phyloP scores from a whole-genome alignment of 2,113 vertebrate genomes.

The Picathartes gymnocephalus region DNA sequence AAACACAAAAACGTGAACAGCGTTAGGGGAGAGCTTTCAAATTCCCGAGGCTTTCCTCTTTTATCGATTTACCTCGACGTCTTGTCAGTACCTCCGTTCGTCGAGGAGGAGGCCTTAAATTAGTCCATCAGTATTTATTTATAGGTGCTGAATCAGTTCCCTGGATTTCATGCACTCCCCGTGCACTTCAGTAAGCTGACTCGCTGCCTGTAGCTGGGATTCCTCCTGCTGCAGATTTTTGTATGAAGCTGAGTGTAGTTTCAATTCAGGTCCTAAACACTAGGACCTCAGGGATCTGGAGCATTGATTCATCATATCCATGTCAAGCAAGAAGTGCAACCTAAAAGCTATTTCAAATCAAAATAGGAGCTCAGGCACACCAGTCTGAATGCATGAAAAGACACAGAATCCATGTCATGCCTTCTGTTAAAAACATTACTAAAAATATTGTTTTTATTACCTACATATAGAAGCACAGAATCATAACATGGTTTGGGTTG shows the following conservation, averaged over 20 bases:
- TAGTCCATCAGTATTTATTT: background rate
- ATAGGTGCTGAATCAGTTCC: background rate
- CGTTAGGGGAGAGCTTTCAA: background rate
- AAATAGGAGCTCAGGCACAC: background rate
- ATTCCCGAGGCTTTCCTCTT: background rate
- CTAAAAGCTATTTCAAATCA: background rate
- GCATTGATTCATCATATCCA: fast-evolving
- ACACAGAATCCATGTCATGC: background rate
- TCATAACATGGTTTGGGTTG: background rate
- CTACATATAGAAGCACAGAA: background rate
- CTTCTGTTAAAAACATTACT: background rate
- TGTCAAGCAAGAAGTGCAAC: background rate
- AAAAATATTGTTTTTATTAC: background rate
- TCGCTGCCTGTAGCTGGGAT: background rate
- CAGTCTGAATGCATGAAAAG: background rate
- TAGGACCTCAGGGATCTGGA: background rate
- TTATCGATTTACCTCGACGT: background rate
- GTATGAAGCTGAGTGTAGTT: background rate
- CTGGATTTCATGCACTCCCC: background rate
- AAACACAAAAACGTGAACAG: fast-evolving
- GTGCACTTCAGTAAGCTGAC: background rate
- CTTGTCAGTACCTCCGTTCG: background rate
- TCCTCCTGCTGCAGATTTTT: background rate
- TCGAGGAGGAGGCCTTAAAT: background rate
- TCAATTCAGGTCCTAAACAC: background rate